Base-by-base conservation (phyloP, 1,140 invertebrate genomes). In the Drosophila nigrodunni region DNA sequence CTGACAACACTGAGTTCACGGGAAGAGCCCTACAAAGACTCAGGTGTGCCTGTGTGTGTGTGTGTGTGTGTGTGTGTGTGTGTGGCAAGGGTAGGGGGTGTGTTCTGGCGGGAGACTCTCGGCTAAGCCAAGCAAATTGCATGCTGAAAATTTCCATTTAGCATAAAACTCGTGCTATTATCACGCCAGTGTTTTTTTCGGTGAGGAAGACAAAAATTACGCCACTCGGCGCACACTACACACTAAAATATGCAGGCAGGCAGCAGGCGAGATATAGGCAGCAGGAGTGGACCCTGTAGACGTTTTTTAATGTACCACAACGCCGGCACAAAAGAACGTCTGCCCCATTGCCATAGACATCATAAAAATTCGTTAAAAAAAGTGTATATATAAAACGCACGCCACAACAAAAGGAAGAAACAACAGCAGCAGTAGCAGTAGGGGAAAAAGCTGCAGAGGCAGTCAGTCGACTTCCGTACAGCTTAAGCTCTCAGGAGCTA, bases 291-390 rank as follows among this genome's bases (percentile, higher is more conserved):
- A 80, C 77, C 80, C 80, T 39, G 80, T 83, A 83, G 80, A 83
- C 80, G 76, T 65, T 89, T 89, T 83, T 88, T 88, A 89, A 89
- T 89, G 83, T 88, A 88, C 85, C 85, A 70, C 79, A 58, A 50
- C 77, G 77, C 61, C 44, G 54, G 77, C 69, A 71, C 68, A 78
- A 62, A 80, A 78, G 85, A 89, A 88, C 85, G 85, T 88, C 85
- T 89, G 85, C 80, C 74, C 80, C 57, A 61, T 69, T 78, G 85
- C 80, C 77, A 74, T 78, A 89, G 85, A 89, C 85, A 89, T 89
- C 81, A 90, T 89, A 89, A 89, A 89, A 89, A 89, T 90, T 89
- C 85, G 85, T 89, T 89, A 89, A 89, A 81, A 65, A 82, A 54
- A 54, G 37, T 89, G 85, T 85, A 80, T 49, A 82, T 89, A 88